These are phyloP conservation scores for Tokudaia muenninki DNA, from an alignment of 2,797 vertebrate genomes.

Conservation along the genomic window DNA sequence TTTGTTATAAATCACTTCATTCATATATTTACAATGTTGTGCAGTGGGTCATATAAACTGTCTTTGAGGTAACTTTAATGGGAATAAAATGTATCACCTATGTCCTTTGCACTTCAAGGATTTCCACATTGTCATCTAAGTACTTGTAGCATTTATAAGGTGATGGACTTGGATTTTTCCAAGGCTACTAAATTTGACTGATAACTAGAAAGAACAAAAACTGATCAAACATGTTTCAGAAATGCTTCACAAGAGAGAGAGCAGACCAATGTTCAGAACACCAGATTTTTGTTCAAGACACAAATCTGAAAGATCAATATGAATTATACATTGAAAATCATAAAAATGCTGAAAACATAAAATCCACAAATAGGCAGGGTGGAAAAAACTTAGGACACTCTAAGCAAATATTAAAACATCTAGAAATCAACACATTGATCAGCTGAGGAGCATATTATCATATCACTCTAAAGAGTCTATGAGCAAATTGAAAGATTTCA, in stretches of 20 bases:
- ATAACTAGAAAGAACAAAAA: neutral
- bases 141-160: neutral
- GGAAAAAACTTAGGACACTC: neutral
- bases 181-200: neutral
- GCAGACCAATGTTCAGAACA: neutral
- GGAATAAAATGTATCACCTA: neutral
- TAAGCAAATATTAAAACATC: neutral
- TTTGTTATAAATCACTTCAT: neutral
- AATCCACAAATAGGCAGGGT: neutral
- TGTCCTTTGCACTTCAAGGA: neutral
- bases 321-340: neutral
- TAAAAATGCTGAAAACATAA: neutral
- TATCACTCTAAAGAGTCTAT: neutral
- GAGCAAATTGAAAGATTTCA: constrained; percentile 1
- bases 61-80: neutral
- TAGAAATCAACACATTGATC: neutral
- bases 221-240: neutral
- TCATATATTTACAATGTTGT: neutral
- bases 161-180: neutral
- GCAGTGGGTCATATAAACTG: neutral
- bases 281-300: neutral
- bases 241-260: neutral
- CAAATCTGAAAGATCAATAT: neutral
- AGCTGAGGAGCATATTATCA: neutral
- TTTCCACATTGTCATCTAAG: neutral